These are phyloP conservation scores for Zootermopsis nevadensis DNA, from an alignment of 2,888 invertebrate species.

Conservation along the genomic window DNA sequence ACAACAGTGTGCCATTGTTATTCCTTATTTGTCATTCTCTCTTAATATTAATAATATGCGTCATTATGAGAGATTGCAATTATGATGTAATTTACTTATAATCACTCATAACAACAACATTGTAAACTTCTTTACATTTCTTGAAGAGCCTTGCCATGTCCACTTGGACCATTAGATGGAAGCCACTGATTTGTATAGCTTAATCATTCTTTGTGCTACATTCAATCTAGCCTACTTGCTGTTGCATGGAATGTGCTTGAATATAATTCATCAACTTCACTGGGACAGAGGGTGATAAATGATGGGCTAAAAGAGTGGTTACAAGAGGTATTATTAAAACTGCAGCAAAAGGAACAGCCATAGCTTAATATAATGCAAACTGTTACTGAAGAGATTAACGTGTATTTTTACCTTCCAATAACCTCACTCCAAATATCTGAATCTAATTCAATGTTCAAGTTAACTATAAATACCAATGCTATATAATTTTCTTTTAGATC, in stretches of 20 bases:
- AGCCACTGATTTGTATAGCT: not conserved
- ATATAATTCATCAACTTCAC: not conserved
- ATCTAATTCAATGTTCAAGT: not conserved
- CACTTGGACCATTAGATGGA: not conserved
- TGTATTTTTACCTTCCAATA: not conserved
- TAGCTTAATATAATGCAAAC: not conserved
- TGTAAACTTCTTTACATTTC: too few relatives aligned
- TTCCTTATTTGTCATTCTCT: too few relatives aligned
- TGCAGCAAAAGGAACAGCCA: not conserved
- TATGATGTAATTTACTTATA: too few relatives aligned
- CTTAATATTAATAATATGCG: too few relatives aligned
- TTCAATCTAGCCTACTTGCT: constrained; percentile 5
- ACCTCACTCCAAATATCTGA: not conserved
- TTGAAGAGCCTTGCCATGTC: too few relatives aligned
- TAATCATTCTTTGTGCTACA: constrained; percentile 3
- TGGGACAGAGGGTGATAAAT: not conserved
- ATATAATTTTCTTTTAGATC: too few relatives aligned
- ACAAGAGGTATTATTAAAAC: too few relatives aligned
- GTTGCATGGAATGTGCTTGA: constrained; percentile 12
- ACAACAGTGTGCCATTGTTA: too few relatives aligned
- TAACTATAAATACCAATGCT: too few relatives aligned
- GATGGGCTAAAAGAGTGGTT: not conserved
- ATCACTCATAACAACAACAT: too few relatives aligned
- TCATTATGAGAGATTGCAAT: too few relatives aligned
- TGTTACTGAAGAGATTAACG: not conserved